These are phyloP conservation scores for Agrochola circellaris DNA, from an alignment of 2,888 invertebrate species.

Conservation along the genomic window DNA sequence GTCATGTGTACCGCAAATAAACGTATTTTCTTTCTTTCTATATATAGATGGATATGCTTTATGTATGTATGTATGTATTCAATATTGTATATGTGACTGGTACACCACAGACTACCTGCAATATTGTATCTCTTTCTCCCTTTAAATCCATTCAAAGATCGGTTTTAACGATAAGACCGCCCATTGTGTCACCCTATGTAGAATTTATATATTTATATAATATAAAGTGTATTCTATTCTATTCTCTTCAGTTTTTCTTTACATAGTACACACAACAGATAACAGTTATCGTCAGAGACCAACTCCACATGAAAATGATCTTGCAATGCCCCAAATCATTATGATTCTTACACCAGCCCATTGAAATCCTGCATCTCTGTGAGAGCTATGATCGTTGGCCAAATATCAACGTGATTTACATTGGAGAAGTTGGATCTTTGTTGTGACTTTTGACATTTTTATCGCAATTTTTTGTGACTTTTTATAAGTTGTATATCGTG, in stretches of 20 bases:
- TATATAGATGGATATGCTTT: too few relatives aligned
- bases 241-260: background rate
- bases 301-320: background rate
- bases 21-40: background rate
- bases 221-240: background rate
- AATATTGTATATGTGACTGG: too few relatives aligned
- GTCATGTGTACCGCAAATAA: too few relatives aligned
- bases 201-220: background rate
- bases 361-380: background rate
- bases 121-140: background rate
- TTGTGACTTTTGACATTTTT: background rate
- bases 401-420: background rate
- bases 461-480: background rate
- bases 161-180: background rate
- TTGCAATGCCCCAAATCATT: too few relatives aligned
- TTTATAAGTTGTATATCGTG: background rate
- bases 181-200: background rate
- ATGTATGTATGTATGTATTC: too few relatives aligned
- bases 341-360: background rate
- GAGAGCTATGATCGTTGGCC: background rate
- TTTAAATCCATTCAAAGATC: background rate
- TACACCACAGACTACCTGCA: background rate
- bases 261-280: background rate
- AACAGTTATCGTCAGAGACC: background rate
- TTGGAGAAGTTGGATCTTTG: background rate